phyloP scores from a whole-genome alignment of 1,140 invertebrate genomes.

The Delia radicum region DNA sequence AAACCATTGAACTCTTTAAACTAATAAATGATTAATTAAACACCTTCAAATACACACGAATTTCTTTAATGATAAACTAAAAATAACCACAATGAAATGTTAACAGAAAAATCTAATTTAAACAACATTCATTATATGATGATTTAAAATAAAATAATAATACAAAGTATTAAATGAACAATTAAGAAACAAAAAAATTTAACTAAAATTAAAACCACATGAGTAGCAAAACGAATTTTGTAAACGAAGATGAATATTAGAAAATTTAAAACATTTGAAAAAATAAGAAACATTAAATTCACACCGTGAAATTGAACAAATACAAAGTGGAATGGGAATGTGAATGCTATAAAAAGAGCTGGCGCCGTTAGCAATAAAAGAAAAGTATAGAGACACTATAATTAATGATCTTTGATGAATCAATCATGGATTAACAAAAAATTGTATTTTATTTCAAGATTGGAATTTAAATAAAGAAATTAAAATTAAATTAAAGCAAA shows the following conservation, averaged over 20 bases:
- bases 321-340: conserved; percentile 6
- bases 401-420: conserved; percentile 27
- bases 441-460: not conserved
- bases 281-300: conserved; percentile 22
- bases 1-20: too few relatives aligned
- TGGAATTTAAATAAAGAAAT: not conserved
- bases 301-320: conserved; percentile 32
- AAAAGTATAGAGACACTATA: conserved; percentile 11
- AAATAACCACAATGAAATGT: not conserved
- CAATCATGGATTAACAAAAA: not conserved
- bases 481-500: not conserved
- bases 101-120: not conserved
- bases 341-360: conserved; percentile 5
- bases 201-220: conserved; percentile 1
- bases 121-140: conserved; percentile 25
- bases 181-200: not conserved
- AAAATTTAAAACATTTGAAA: conserved; percentile 11
- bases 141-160: conserved; percentile 16
- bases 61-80: not conserved
- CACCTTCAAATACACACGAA: not conserved
- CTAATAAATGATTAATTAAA: conserved; percentile 17
- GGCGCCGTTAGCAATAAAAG: conserved; percentile 21
- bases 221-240: conserved; percentile 32
- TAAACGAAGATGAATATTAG: conserved; percentile 22
- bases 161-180: not conserved